Evolutionary conservation across 2,113 vertebrate species (phyloP).

Genomic region (Thymallus thymallus): DNA sequence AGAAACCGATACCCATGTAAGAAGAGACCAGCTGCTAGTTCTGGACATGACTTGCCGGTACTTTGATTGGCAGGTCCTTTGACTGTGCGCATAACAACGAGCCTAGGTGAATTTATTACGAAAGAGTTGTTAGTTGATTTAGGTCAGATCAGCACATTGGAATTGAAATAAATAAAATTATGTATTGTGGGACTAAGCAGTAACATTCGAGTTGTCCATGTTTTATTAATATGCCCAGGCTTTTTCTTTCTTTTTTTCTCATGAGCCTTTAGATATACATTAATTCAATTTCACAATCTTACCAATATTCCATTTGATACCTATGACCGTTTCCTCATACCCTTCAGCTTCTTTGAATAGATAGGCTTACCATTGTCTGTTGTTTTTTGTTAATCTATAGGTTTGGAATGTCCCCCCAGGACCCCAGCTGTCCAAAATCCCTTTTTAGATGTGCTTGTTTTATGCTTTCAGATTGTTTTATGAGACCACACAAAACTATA

Average conservation of each 20-base stretch:
- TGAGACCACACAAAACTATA: conserved; percentile 41
- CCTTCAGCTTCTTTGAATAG: not conserved
- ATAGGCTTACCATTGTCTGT: not conserved
- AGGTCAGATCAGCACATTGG: not conserved
- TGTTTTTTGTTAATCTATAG: no score
- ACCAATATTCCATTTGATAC: not conserved
- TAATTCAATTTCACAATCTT: not conserved
- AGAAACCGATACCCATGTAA: not conserved
- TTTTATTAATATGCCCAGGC: not conserved
- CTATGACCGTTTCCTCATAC: not conserved
- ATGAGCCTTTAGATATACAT: not conserved
- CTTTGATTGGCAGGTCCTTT: not conserved
- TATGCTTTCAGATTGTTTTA: conserved; percentile 44
- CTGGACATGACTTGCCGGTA: not conserved
- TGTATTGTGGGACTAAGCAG: not conserved
- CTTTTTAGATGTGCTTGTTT: not conserved
- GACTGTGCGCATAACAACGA: not conserved
- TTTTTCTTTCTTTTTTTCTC: not conserved
- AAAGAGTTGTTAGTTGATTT: no score
- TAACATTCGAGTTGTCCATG: not conserved
- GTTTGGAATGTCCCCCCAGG: no score
- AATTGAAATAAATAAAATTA: not conserved
- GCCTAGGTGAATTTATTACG: no score
- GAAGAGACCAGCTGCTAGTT: not conserved
- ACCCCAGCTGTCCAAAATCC: not conserved